A percentile compares a stretch with the other conserved stretches of the same genome.
phyloP scores from a whole-genome alignment of 2,113 vertebrate species.

The human (Homo sapiens) region DNA sequence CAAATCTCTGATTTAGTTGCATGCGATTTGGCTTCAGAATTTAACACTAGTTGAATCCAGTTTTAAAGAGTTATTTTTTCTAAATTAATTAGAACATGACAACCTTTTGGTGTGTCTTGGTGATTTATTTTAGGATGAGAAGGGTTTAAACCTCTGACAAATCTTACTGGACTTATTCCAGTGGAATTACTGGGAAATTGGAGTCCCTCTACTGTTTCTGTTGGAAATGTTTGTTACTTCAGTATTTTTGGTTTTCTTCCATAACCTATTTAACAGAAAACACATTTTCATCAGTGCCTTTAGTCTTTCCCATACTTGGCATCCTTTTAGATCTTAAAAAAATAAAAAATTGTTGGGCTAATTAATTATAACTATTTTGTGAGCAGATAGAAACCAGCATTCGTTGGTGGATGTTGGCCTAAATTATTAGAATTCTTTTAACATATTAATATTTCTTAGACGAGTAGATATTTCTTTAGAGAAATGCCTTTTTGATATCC shows the following conservation, averaged over 20 bases:
- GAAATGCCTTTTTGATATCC: not conserved
- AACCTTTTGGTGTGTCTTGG: not conserved
- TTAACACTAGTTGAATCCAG: not conserved
- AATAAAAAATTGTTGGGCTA: not conserved
- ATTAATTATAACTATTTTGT: conserved; percentile 39
- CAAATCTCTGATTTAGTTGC: not conserved
- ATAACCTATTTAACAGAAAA: conserved; percentile 80
- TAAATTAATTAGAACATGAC: not conserved
- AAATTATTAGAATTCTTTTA: conserved; percentile 45
- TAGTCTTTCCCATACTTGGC: conserved; percentile 68
- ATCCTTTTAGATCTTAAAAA: conserved; percentile 74
- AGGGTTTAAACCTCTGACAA: conserved; percentile 72
- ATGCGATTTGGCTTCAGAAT: not conserved
- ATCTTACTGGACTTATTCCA: conserved; percentile 75
- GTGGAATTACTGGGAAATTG: conserved; percentile 74
- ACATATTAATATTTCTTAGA: not conserved
- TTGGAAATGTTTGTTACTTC: conserved; percentile 81
- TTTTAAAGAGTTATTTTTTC: not conserved
- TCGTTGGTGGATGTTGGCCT: not conserved
- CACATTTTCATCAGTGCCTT: conserved; percentile 76
- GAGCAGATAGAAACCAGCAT: not conserved
- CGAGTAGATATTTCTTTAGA: conserved; percentile 45
- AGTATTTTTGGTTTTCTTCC: conserved; percentile 78
- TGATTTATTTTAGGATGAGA: conserved; percentile 49
- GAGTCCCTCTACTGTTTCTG: conserved; percentile 72